Evolutionary conservation across 1,140 invertebrate genomes (phyloP), one percentile per base, ranked within the genome.

Genomic region (Linepithema humile): DNA sequence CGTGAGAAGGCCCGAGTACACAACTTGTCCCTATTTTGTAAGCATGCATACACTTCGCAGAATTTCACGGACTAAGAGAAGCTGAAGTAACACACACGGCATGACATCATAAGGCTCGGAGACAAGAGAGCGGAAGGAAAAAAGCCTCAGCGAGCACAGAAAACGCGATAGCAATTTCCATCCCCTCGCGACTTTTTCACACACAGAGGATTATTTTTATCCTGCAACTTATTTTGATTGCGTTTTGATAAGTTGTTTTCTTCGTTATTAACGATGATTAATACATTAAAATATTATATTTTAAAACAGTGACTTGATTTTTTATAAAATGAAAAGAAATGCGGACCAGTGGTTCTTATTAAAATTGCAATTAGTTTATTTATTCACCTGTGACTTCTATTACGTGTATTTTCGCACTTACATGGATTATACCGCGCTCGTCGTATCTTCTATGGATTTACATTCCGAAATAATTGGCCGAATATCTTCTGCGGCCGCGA

Each of bases 401-500:
- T 29, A 50, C 45, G 40, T 10, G 23, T 20, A 73, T 72, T 23
- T 15, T 40, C 7, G 10, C 26, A 29, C 38, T 80, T 55, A 70
- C 7, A 12, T 23, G n/a, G 12, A 80, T 69, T 40, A 29, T 43
- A 29, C 10, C 32, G 32, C 23, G 20, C 15, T 15, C 23, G 23
- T 40, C 35, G 17, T 78, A 69, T 69, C 62, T 67, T 10, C 17
- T 35, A 53, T 32, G 75, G 35, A 57, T 69, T 80, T 80, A 53
- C n/a, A 48, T 23, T 6, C 50, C 12, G 75, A 55, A 70, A 67
- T 69, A 78, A 80, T 80, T 80, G 75, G 64, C 75, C 75, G 75
- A 80, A 80, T 80, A 80, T 70, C 64, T 70, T 67, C 35, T 48
- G 32, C 64, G 65, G 35, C 32, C 64, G n/a, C 75, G 50, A 80